phyloP scores from a whole-genome alignment of 1,140 invertebrate genomes.

The Drosophila bifasciata region DNA sequence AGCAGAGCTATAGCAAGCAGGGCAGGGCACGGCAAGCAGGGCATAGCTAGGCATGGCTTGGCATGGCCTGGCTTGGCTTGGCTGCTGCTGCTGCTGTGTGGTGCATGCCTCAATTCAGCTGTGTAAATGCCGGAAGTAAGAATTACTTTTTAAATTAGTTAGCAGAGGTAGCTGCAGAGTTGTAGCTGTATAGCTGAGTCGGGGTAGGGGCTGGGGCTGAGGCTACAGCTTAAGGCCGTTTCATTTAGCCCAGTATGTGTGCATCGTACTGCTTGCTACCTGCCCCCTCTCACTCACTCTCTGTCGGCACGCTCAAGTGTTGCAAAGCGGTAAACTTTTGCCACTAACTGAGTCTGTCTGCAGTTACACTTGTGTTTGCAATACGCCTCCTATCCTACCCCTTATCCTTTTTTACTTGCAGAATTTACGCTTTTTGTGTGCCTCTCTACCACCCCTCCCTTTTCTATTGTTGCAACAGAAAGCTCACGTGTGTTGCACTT shows the following conservation, averaged over 20 bases:
- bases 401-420: slow-evolving; percentile 41
- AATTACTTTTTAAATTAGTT: slow-evolving; percentile 83
- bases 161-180: slow-evolving; percentile 32
- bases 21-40: too few relatives aligned
- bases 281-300: not conserved
- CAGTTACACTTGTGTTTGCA: slow-evolving; percentile 14
- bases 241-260: slow-evolving; percentile 58
- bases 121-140: slow-evolving; percentile 79
- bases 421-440: slow-evolving; percentile 27
- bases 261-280: not conserved
- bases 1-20: too few relatives aligned
- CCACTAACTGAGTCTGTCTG: slow-evolving; percentile 40
- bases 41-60: too few relatives aligned
- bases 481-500: slow-evolving; percentile 24
- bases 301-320: slow-evolving; percentile 56
- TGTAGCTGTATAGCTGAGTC: slow-evolving; percentile 13
- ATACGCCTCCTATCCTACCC: not conserved
- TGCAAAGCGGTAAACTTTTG: slow-evolving; percentile 70
- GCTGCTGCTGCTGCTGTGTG: not conserved
- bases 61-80: too few relatives aligned
- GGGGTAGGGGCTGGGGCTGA: slow-evolving; percentile 10
- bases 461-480: slow-evolving; percentile 51
- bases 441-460: not conserved
- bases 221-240: slow-evolving; percentile 21
- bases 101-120: slow-evolving; percentile 62